Conservation (phyloP, 2,888 invertebrate species). For the Corbicula japonica region DNA sequence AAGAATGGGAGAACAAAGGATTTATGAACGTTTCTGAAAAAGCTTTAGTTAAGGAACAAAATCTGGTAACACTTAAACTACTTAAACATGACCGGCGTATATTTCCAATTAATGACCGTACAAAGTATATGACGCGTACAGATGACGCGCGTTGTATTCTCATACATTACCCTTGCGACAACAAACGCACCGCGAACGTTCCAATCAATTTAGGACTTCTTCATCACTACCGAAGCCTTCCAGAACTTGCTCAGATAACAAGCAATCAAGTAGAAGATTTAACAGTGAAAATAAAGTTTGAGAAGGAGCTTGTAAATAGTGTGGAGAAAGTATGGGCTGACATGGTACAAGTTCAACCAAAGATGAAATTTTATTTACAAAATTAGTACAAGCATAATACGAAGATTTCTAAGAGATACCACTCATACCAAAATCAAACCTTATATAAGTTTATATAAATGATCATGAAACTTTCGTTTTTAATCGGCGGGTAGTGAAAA, state of each 20-base stretch:
- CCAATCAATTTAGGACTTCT: slow-evolving; percentile 59
- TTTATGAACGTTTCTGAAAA: slow-evolving; percentile 50
- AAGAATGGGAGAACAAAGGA: slow-evolving; percentile 67
- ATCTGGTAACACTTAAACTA: slow-evolving; percentile 72
- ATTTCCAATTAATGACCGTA: slow-evolving; percentile 56
- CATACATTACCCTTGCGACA: slow-evolving; percentile 65
- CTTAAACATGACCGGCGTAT: slow-evolving; percentile 67
- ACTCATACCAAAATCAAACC: no score
- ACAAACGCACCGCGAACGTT: slow-evolving; percentile 24
- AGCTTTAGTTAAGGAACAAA: slow-evolving; percentile 64
- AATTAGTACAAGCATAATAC: no score
- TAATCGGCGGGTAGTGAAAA: no score
- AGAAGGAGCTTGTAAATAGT: not conserved
- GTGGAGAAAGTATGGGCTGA: slow-evolving; percentile 14
- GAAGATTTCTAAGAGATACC: no score
- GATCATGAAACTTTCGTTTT: no score
- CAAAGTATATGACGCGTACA: slow-evolving; percentile 78
- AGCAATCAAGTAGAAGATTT: slow-evolving; percentile 1
- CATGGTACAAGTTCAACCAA: no score
- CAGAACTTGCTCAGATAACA: not conserved
- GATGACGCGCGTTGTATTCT: slow-evolving; percentile 66
- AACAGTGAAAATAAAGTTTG: slow-evolving; percentile 10
- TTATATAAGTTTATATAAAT: no score
- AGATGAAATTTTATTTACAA: no score
- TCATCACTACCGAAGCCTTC: slow-evolving; percentile 79